Percentiles rank a stretch among this genome's conserved stretches.
These are phyloP conservation scores for Dipus sagitta DNA, from an alignment of 2,797 vertebrate genomes.

Conservation along the genomic window DNA sequence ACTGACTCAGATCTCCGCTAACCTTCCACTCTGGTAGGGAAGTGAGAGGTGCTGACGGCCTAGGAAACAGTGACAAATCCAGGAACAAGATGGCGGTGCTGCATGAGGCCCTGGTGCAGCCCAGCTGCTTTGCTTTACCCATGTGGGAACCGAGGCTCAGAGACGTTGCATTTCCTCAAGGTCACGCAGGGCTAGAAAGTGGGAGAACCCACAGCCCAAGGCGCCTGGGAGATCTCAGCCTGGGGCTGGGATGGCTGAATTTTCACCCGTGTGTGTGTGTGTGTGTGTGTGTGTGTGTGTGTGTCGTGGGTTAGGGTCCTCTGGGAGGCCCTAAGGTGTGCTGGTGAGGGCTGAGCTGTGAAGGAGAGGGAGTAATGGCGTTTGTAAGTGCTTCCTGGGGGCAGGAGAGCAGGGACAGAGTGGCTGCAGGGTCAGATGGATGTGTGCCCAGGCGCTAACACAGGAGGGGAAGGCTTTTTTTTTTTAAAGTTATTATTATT, in stretches of 20 bases:
- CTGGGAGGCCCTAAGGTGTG: rapidly evolving
- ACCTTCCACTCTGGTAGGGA: neutral
- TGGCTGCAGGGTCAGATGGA: too few relatives aligned
- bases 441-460: neutral
- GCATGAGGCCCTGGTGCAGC: neutral
- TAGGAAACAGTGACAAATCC: neutral
- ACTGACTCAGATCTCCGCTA: neutral
- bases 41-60: neutral
- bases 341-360: neutral
- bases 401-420: neutral
- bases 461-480: neutral
- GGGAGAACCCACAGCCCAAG: neutral
- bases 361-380: too few relatives aligned
- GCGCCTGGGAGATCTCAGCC: neutral
- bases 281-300: rapidly evolving
- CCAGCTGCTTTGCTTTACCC: neutral
- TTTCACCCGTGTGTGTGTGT: neutral
- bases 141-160: neutral
- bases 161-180: neutral
- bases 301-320: neutral
- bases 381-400: neutral
- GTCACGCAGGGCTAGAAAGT: neutral
- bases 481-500: too few relatives aligned
- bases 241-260: neutral
- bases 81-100: neutral